These are phyloP conservation scores for Megastigmus dorsalis DNA, from an alignment of 2,888 invertebrate genomes.

Conservation along the genomic window DNA sequence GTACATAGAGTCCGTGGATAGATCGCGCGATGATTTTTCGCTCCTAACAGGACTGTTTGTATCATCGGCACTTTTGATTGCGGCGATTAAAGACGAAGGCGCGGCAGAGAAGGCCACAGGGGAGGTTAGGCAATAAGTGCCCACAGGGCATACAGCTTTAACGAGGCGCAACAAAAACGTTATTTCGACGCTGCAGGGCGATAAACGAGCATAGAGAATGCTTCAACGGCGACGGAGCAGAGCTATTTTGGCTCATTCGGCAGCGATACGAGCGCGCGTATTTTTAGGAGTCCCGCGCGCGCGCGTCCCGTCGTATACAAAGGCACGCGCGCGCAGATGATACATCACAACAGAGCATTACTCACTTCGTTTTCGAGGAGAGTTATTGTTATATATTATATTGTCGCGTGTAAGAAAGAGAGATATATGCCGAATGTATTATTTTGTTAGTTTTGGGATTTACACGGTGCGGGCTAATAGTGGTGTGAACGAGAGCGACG, in stretches of 20 bases:
- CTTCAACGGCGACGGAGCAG: slow-evolving; percentile 26
- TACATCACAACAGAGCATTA: no score
- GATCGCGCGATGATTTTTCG: background rate
- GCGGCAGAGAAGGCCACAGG: background rate
- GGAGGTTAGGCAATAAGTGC: background rate
- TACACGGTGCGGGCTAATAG: no score
- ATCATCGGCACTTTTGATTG: slow-evolving; percentile 29
- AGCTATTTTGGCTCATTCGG: slow-evolving; percentile 31
- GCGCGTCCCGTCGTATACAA: no score
- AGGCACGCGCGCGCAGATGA: no score
- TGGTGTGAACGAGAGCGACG: no score
- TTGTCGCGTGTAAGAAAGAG: no score
- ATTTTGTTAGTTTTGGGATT: no score
- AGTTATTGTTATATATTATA: background rate
- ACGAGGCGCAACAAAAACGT: slow-evolving; percentile 48
- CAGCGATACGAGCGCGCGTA: background rate
- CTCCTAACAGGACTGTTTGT: background rate
- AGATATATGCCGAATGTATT: no score
- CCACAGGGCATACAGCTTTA: slow-evolving; percentile 10
- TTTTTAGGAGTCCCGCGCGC: slow-evolving; percentile 33
- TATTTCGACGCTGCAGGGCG: slow-evolving; percentile 40
- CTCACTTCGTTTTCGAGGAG: no score
- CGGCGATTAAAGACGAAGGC: slow-evolving; percentile 30
- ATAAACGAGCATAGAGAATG: slow-evolving; percentile 28
- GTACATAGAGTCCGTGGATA: background rate